Evolutionary conservation across 2,888 invertebrate genomes (phyloP).

Genomic region (Ochropleura plecta): DNA sequence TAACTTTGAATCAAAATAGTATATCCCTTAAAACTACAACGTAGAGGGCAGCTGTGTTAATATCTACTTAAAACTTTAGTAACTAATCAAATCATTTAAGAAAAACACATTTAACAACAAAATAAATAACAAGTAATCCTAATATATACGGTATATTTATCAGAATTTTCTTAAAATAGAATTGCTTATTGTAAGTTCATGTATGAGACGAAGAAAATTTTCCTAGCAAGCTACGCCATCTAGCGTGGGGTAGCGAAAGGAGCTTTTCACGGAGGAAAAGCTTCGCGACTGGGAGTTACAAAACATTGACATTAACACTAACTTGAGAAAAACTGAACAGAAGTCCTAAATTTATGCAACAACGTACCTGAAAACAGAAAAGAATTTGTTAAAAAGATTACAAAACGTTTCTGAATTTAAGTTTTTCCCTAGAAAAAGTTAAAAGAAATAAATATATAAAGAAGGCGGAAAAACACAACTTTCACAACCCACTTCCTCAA

Average conservation of each 20-base stretch:
- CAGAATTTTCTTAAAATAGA: not conserved
- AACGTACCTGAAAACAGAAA: constrained; percentile 39
- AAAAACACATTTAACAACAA: not conserved
- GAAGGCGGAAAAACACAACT: constrained; percentile 61
- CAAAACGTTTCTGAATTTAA: not conserved
- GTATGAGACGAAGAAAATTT: constrained; percentile 36
- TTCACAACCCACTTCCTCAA: constrained; percentile 64
- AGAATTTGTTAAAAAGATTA: not conserved
- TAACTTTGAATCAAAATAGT: not conserved
- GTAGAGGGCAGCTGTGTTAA: constrained; percentile 41
- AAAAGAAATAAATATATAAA: constrained; percentile 19
- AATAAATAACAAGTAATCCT: not conserved
- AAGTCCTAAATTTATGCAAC: not conserved
- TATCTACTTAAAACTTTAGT: not conserved
- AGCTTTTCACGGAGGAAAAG: constrained; percentile 54
- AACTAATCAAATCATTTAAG: not conserved
- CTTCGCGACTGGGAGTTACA: constrained; percentile 50
- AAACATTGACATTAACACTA: constrained; percentile 58
- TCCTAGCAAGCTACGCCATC: constrained; percentile 82
- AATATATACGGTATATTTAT: not conserved
- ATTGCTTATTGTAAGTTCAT: not conserved
- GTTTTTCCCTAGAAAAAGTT: not conserved
- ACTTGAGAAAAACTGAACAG: constrained; percentile 9
- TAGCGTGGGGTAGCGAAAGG: constrained; percentile 83
- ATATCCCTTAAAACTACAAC: not conserved